Evolutionary conservation across 2,113 vertebrate species (phyloP), one percentile per base, ranked within the genome.

Genomic region (Bubalus kerabau): DNA sequence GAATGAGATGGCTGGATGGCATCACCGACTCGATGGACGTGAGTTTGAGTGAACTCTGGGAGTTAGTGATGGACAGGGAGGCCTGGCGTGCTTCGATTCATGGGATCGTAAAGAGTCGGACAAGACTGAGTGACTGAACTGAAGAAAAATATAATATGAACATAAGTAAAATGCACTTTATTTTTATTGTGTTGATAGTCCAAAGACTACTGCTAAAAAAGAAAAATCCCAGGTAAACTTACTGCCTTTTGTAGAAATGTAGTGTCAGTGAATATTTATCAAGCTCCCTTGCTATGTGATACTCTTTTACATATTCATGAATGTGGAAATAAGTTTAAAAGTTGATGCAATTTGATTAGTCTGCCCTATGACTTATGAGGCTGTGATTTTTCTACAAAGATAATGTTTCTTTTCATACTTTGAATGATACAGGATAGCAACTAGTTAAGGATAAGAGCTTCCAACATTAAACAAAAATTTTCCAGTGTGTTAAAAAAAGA

Each of bases 311-410:
- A 17, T 92, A 60, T 76, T 96, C 40, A 48, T 46, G 43, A 59
- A 36, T 60, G 81, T 93, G 64, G 56, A 80, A 87, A 97, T 71
- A 96, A 78, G 62, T 92, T 48, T 46, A 95, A 95, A 83, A 54
- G 40, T 56, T 86, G 71, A 92, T 87, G 60, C 40, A 86, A 28
- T 76, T 87, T 96, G 32, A 90, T 94, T 88, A 89, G 64, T 28
- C 59, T 91, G 67, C 26, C 24, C 32, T 90, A 12, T 87, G 80
- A 80, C 74, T 62, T 90, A 57, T 36, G 50, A 83, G 40, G 74
- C 60, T 97, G 60, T 60, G 46, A 43, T 95, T 95, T 90, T 74
- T 14, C 36, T 62, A 76, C 21, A 48, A 93, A 91, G 60, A 43
- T 62, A 28, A 82, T 82, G 71, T 74, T 93, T 87, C 60, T 57